These are phyloP conservation scores for Caenorhabditis auriculariae DNA, from an alignment of 2,888 invertebrate species.

Conservation along the genomic window DNA sequence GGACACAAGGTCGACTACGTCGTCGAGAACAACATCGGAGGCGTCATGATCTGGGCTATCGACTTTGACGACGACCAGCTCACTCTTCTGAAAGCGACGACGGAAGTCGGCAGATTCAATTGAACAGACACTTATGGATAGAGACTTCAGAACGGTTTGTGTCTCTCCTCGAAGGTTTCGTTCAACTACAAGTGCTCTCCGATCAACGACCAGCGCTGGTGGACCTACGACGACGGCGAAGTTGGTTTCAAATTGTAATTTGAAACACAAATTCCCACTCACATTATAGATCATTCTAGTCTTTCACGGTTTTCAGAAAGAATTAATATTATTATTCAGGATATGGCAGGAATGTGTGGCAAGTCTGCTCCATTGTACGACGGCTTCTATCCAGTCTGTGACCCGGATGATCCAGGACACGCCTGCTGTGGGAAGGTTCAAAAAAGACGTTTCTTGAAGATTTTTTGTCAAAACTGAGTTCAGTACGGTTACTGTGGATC, in stretches of 20 bases:
- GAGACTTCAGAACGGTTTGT: background rate
- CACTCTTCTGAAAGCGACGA: conserved; percentile 45
- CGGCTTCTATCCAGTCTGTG: conserved; percentile 62
- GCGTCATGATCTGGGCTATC: conserved; percentile 62
- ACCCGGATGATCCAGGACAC: conserved; percentile 62
- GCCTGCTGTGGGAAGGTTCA: conserved; percentile 58
- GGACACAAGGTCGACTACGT: conserved; percentile 54
- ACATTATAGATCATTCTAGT: background rate
- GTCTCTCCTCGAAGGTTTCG: conserved; percentile 6
- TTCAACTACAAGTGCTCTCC: conserved; percentile 56
- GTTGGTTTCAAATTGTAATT: conserved; percentile 12
- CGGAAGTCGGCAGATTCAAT: conserved; percentile 10
- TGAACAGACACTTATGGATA: background rate
- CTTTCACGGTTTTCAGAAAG: conserved; percentile 2
- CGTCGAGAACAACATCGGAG: conserved; percentile 52
- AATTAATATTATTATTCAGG: conserved; percentile 23
- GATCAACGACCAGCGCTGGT: conserved; percentile 59
- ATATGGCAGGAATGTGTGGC: conserved; percentile 61
- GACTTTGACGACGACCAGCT: conserved; percentile 58
- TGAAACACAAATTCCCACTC: too few species aligned
- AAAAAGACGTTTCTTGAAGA: background rate
- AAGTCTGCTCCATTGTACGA: conserved; percentile 59
- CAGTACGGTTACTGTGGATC: conserved; percentile 60
- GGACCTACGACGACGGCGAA: conserved; percentile 60
- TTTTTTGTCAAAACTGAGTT: background rate